Evolutionary conservation across 2,888 invertebrate genomes (phyloP), one percentile per base, ranked within the genome.

Genomic region (Acronicta alni): DNA sequence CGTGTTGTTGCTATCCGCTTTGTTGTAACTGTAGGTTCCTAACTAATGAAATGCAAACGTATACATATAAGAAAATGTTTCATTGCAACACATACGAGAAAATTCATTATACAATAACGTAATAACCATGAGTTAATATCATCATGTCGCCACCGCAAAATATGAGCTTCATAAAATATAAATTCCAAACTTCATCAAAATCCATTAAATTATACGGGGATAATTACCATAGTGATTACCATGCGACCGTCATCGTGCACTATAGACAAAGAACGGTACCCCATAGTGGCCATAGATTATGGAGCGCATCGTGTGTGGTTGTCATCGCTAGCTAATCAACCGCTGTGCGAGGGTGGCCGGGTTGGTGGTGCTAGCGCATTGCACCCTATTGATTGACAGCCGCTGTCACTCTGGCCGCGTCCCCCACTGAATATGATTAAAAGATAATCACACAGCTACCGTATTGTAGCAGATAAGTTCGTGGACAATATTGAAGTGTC

Each of bases 311-410:
- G 75, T 75, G 67, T 77, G 76, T 72, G 75, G 80, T 72, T 85
- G 83, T 86, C 87, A 84, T 80, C 79, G 76, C 60, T 57, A 72
- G 69, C 80, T 82, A 84, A 84, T 84, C 84, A 84, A 77, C 59
- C 61, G 67, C 58, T 57, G 57, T 45, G 54, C 54, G 55, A 61
- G 70, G 62, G 66, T 58, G 54, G 46, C 57, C 43, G 72, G 45
- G 38, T 44, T 39, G 18, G 35, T 23, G 46, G 38, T 17, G 15
- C 42, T 32, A 68, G 58, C 65, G 49, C 69, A 57, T 23, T 76
- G 77, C 77, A 72, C 74, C 75, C 78, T 63, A 69, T 74, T 80
- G 81, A 84, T 80, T 82, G 84, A 83, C 83, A 78, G 71, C 69
- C 71, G 80, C 79, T 82, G 79, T 77, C 84, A 81, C 73, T 73